phyloP scores from a whole-genome alignment of 2,888 invertebrate genomes.

The Heliconius hortense region DNA sequence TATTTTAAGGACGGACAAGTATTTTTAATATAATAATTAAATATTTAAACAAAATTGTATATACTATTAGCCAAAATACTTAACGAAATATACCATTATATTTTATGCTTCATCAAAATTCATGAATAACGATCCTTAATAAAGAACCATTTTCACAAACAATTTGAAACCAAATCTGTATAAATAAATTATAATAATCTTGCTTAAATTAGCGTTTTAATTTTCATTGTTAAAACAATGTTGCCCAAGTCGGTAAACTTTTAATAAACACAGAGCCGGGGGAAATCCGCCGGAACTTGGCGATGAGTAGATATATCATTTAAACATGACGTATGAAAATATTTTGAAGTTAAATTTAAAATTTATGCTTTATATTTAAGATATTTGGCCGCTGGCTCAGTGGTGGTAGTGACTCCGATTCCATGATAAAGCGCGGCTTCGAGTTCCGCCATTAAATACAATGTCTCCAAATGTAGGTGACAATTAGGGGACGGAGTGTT shows the following conservation, averaged over 20 bases:
- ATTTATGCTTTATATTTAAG: not conserved
- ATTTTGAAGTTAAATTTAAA: slow-evolving; percentile 1
- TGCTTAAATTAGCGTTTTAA: slow-evolving; percentile 60
- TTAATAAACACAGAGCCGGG: slow-evolving; percentile 68
- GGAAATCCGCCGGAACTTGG: slow-evolving; percentile 58
- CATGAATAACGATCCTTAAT: slow-evolving; percentile 20
- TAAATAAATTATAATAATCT: slow-evolving; percentile 62
- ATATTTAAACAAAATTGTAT: not conserved
- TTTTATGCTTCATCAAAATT: slow-evolving; percentile 11
- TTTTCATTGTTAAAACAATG: slow-evolving; percentile 63
- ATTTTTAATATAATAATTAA: not conserved
- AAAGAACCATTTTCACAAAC: slow-evolving; percentile 25
- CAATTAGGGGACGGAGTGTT: not conserved
- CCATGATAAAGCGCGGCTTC: not conserved
- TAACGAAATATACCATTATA: not conserved
- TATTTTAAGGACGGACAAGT: too few relatives aligned
- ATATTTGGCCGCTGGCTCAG: not conserved
- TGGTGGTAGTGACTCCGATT: not conserved
- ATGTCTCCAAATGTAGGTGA: not conserved
- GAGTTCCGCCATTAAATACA: not conserved
- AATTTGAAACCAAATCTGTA: slow-evolving; percentile 41
- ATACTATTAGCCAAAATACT: not conserved
- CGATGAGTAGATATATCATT: slow-evolving; percentile 38
- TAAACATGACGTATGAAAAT: slow-evolving; percentile 10
- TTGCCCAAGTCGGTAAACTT: slow-evolving; percentile 67